A percentile compares a stretch with the other conserved stretches of the same genome.
These are phyloP conservation scores for Ecdyonurus torrentis DNA, from an alignment of 2,888 invertebrate genomes.

Conservation along the genomic window DNA sequence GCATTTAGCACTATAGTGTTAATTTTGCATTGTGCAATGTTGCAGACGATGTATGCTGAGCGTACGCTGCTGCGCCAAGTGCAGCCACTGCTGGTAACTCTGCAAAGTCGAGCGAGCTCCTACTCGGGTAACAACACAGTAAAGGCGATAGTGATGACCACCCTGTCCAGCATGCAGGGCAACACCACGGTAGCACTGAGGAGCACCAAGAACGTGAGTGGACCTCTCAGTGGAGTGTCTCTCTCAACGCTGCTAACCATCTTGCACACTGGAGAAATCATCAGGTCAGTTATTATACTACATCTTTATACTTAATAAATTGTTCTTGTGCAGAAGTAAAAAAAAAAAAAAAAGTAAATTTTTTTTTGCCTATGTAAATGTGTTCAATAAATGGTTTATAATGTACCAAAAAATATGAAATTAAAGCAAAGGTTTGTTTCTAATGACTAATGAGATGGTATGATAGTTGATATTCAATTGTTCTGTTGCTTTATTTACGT, in stretches of 20 bases:
- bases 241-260: conserved; percentile 29
- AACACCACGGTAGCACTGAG: conserved; percentile 60
- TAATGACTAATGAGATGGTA: no score
- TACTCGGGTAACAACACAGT: conserved; percentile 46
- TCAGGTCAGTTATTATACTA: conserved; percentile 20
- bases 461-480: no score
- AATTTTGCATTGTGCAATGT: no score
- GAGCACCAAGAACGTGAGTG: conserved; percentile 53
- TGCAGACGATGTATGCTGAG: conserved; percentile 58
- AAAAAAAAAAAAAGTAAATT: no score
- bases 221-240: conserved; percentile 51
- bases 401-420: no score
- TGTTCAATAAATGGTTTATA: no score
- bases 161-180: conserved; percentile 48
- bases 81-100: conserved; percentile 43
- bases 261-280: conserved; percentile 22
- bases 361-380: no score
- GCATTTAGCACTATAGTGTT: no score
- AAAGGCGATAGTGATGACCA: conserved; percentile 48
- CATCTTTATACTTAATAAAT: no score
- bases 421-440: no score
- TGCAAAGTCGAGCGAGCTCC: not conserved
- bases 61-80: conserved; percentile 52
- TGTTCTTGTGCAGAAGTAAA: no score
- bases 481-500: no score